phyloP scores from a whole-genome alignment of 2,888 invertebrate species.

The Trachelus tabidus region DNA sequence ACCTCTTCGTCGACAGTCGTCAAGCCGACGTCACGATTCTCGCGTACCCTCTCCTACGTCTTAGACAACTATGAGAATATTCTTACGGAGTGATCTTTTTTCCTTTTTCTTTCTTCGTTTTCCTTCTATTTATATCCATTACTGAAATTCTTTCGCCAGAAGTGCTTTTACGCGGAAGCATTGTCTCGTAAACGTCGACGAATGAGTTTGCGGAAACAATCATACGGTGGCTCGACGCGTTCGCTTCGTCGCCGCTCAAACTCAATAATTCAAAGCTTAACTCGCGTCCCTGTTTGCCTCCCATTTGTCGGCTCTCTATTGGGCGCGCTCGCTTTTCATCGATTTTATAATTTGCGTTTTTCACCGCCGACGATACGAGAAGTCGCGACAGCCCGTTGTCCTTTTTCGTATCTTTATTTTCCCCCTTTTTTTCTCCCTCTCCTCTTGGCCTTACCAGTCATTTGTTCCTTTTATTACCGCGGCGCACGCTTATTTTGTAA shows the following conservation, averaged over 20 bases:
- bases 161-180: neutral
- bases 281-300: neutral
- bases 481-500: neutral
- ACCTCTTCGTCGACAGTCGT: neutral
- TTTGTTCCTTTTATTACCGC: slow-evolving; percentile 11
- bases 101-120: slow-evolving; percentile 12
- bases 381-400: neutral
- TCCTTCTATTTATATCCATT: neutral
- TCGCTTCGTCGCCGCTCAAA: neutral
- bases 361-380: neutral
- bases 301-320: neutral
- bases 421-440: neutral
- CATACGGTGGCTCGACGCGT: neutral
- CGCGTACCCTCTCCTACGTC: too few relatives aligned
- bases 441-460: slow-evolving; percentile 11
- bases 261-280: slow-evolving; percentile 1
- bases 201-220: neutral
- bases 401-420: neutral
- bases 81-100: neutral
- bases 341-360: neutral
- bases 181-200: neutral
- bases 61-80: too few relatives aligned
- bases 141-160: neutral
- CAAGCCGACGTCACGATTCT: slow-evolving; percentile 6
- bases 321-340: neutral